These are phyloP conservation scores for Drosophila grimshawi DNA, from an alignment of 1,140 invertebrate species.

Conservation along the genomic window DNA sequence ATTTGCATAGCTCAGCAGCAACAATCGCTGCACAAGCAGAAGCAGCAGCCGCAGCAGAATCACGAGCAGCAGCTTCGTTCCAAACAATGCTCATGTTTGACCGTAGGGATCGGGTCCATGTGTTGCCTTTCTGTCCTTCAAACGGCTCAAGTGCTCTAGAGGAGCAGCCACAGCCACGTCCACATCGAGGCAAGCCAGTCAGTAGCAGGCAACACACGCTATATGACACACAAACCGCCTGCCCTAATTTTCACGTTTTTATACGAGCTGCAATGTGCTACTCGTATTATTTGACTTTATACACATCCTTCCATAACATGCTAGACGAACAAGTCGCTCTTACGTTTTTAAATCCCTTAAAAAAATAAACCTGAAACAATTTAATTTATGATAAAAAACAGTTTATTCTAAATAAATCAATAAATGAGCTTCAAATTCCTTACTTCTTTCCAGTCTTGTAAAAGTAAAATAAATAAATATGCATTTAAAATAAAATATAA, in stretches of 20 bases:
- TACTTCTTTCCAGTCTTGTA: too few species aligned
- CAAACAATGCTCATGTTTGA: slow-evolving; percentile 54
- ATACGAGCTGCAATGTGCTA: slow-evolving; percentile 25
- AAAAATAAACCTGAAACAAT: not conserved
- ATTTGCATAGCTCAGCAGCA: slow-evolving; percentile 81
- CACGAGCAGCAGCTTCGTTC: slow-evolving; percentile 18
- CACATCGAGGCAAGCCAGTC: slow-evolving; percentile 16
- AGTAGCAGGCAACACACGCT: slow-evolving; percentile 7
- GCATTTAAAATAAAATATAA: too few species aligned
- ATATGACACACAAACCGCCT: slow-evolving; percentile 72
- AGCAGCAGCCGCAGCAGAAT: slow-evolving; percentile 12
- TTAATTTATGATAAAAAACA: not conserved
- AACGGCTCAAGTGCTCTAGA: slow-evolving; percentile 66
- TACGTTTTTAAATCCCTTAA: not conserved
- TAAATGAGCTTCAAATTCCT: too few species aligned
- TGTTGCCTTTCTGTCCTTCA: slow-evolving; percentile 72
- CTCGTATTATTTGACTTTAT: slow-evolving; percentile 30
- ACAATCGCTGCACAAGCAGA: slow-evolving; percentile 37
- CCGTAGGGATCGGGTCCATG: slow-evolving; percentile 65
- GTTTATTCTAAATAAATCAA: too few species aligned
- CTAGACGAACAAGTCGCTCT: not conserved
- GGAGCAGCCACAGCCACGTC: slow-evolving; percentile 48
- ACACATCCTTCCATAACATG: not conserved
- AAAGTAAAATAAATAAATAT: too few species aligned
- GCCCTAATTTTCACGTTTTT: slow-evolving; percentile 66